phyloP scores from a whole-genome alignment of 2,797 vertebrate species.

The Parambassis ranga region DNA sequence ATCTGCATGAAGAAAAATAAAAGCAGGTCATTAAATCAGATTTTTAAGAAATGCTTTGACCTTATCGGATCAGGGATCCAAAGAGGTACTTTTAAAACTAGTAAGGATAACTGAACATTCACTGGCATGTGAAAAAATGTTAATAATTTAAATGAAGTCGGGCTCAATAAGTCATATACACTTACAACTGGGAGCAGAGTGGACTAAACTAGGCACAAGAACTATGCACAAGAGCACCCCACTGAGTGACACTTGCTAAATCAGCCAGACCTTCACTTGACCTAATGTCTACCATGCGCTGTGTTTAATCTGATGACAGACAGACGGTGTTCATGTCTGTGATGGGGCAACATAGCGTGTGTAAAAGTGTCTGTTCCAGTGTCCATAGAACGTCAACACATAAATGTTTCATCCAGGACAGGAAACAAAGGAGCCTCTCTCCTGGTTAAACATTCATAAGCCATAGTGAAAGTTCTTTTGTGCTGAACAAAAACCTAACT shows the following conservation, averaged over 20 bases:
- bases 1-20: not conserved
- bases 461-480: slow-evolving; percentile 28
- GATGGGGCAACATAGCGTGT: slow-evolving; percentile 36
- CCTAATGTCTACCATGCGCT: slow-evolving; percentile 19
- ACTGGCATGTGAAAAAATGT: not conserved
- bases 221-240: not conserved
- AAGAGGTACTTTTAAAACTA: not conserved
- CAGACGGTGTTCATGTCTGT: slow-evolving; percentile 27
- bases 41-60: not conserved
- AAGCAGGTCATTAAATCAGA: not conserved
- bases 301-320: slow-evolving; percentile 42
- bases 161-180: no score
- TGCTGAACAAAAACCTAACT: slow-evolving; percentile 13
- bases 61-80: not conserved
- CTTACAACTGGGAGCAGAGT: no score
- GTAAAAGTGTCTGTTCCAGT: slow-evolving; percentile 47
- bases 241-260: slow-evolving; percentile 28
- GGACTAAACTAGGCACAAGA: no score
- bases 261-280: slow-evolving; percentile 19
- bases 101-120: not conserved
- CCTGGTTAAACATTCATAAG: slow-evolving; percentile 54
- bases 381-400: slow-evolving; percentile 44
- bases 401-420: slow-evolving; percentile 63
- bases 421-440: slow-evolving; percentile 56
- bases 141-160: no score